phyloP scores from a whole-genome alignment of 2,113 vertebrate species.

The Notiomystis cincta region DNA sequence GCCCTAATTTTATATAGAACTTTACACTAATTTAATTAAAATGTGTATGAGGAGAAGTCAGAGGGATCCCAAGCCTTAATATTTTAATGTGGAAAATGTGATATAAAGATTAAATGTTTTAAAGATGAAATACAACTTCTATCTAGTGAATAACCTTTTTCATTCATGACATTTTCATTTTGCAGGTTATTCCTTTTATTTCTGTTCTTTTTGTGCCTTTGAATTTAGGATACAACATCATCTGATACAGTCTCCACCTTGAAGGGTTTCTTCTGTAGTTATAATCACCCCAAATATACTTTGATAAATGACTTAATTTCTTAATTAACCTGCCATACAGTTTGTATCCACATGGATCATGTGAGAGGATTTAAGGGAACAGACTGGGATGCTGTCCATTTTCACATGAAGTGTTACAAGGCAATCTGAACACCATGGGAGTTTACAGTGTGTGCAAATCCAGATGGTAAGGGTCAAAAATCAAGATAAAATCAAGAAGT shows the following conservation, averaged over 20 bases:
- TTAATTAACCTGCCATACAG: background rate
- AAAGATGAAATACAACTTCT: conserved; percentile 1
- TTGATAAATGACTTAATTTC: conserved; percentile 56
- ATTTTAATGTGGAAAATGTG: background rate
- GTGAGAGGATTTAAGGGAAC: background rate
- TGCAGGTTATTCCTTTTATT: background rate
- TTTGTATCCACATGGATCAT: background rate
- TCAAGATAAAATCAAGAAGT: background rate
- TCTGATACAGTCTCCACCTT: background rate
- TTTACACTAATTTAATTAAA: background rate
- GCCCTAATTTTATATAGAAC: background rate
- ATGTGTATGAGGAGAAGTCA: background rate
- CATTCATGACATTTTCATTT: conserved; percentile 16
- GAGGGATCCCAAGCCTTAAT: background rate
- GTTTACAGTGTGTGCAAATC: background rate
- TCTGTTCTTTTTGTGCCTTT: background rate
- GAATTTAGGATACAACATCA: background rate
- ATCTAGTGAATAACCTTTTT: background rate
- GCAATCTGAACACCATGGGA: background rate
- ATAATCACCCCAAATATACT: conserved; percentile 48
- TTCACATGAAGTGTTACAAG: background rate
- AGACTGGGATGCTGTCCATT: background rate
- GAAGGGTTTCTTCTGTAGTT: background rate
- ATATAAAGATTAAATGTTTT: conserved; percentile 1
- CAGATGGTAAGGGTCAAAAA: background rate